phyloP scores from a whole-genome alignment of 2,797 vertebrate species.

The Ispidina picta region DNA sequence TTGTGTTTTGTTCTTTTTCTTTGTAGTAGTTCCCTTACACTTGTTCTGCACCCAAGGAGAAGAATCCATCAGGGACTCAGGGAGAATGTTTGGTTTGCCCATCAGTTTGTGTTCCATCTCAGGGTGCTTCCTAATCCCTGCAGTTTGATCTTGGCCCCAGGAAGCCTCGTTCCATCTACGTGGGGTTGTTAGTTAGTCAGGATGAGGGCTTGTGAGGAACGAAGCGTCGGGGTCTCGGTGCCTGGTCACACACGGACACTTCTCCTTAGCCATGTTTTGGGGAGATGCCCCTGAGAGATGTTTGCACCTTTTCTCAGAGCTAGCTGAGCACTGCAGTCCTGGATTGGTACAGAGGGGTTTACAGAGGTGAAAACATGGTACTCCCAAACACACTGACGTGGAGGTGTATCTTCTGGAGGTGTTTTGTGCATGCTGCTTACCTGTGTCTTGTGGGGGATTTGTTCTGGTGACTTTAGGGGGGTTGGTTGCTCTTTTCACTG shows the following conservation, averaged over 20 bases:
- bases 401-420: background rate
- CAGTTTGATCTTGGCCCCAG: background rate
- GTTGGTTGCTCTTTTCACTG: background rate
- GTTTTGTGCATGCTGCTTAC: slow-evolving; percentile 43
- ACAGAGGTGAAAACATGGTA: slow-evolving; percentile 29
- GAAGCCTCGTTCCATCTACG: background rate
- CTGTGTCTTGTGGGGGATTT: background rate
- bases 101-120: background rate
- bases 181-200: background rate
- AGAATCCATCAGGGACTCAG: background rate
- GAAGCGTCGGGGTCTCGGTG: accelerated
- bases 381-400: slow-evolving; percentile 3
- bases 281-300: background rate
- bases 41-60: background rate
- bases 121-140: background rate
- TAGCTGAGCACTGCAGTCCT: slow-evolving; percentile 75
- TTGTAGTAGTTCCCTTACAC: background rate
- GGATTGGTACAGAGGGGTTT: slow-evolving; percentile 81
- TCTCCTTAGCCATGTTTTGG: background rate
- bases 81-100: background rate
- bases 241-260: background rate
- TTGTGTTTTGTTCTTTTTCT: background rate
- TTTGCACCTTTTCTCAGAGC: slow-evolving; percentile 14
- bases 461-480: background rate
- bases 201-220: background rate